A percentile compares a stretch with the other conserved stretches of the same genome.
These are phyloP conservation scores for Anthopleura xanthogrammica DNA, from an alignment of 92 coral and sea anemone genomes.

Conservation along the genomic window DNA sequence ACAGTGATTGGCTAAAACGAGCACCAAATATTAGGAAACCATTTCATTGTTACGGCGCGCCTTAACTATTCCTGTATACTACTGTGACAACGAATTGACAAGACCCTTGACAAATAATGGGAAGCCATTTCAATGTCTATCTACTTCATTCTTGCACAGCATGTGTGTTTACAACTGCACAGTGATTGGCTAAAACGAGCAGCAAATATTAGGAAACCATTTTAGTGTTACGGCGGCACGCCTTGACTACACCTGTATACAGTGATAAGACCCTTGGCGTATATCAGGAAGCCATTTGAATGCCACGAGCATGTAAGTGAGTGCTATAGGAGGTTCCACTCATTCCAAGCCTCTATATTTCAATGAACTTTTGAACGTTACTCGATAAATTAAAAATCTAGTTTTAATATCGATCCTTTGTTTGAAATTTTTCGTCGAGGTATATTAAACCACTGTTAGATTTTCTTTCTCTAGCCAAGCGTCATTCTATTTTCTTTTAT, in stretches of 20 bases:
- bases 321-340: neutral
- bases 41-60: neutral
- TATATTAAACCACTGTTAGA: too few species aligned
- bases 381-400: neutral
- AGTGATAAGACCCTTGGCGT: neutral
- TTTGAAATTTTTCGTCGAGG: neutral
- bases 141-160: too few species aligned
- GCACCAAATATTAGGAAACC: too few species aligned
- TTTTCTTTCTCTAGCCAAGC: neutral
- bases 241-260: neutral
- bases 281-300: neutral
- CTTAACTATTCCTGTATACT: too few species aligned
- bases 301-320: neutral
- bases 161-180: neutral
- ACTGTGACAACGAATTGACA: neutral
- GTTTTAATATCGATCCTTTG: neutral
- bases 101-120: neutral
- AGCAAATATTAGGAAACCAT: too few species aligned
- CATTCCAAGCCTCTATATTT: neutral
- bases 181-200: neutral
- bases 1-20: too few species aligned
- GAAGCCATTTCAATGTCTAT: neutral
- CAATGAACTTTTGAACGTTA: neutral
- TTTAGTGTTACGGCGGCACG: neutral
- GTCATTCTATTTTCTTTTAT: neutral